phyloP scores from a whole-genome alignment of 2,113 vertebrate genomes.

The Chionodraco myersi region DNA sequence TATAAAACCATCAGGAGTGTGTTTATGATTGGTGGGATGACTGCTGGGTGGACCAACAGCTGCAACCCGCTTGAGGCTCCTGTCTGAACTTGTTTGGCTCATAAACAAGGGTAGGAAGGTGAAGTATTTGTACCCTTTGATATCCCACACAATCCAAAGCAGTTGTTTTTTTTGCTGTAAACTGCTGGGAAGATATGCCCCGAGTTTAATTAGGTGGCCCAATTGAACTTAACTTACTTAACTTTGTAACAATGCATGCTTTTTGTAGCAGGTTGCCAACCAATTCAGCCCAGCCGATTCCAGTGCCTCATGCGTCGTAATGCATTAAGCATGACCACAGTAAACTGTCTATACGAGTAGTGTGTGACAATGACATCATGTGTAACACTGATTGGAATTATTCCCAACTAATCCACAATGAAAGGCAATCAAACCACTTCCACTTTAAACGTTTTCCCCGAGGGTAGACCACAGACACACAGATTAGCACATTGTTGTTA shows the following conservation, averaged over 20 bases:
- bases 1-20: constrained; percentile 27
- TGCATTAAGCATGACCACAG: constrained; percentile 19
- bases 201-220: background rate
- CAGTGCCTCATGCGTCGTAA: constrained; percentile 1
- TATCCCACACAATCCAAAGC: constrained; percentile 2
- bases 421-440: constrained; percentile 33
- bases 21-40: constrained; percentile 35
- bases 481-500: constrained; percentile 43
- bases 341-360: constrained; percentile 15
- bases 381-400: constrained; percentile 32
- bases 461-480: constrained; percentile 27
- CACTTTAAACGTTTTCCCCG: constrained; percentile 19
- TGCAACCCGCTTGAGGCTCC: constrained; percentile 38
- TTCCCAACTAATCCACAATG: constrained; percentile 34
- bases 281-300: constrained; percentile 11
- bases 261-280: constrained; percentile 5
- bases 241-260: background rate
- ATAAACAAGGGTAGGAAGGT: constrained; percentile 8
- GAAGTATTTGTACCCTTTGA: constrained; percentile 20
- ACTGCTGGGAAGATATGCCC: background rate
- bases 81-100: constrained; percentile 54
- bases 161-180: background rate
- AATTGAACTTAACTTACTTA: background rate
- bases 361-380: constrained; percentile 19
- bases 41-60: constrained; percentile 3